Conservation (phyloP, 2,797 vertebrate species). For the Takifugu rubripes region DNA sequence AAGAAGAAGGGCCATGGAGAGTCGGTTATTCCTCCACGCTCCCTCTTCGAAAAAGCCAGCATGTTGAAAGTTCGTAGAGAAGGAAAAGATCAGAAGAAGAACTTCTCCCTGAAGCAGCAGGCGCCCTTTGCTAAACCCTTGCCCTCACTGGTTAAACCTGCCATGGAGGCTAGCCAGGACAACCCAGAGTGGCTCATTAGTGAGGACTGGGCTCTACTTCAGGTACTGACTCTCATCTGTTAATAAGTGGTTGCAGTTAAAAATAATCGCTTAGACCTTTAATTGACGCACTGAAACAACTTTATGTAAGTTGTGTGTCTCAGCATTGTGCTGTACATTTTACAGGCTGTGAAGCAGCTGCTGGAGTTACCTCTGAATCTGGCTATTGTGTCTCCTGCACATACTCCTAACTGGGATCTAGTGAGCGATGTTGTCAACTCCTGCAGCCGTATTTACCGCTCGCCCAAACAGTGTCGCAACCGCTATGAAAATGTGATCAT, state of each 20-base stretch:
- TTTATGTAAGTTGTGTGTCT: neutral
- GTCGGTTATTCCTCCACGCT: constrained; percentile 88
- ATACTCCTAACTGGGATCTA: constrained; percentile 95
- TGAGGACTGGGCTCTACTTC: constrained; percentile 93
- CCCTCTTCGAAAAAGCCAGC: constrained; percentile 89
- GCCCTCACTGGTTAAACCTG: constrained; percentile 86
- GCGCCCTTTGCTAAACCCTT: constrained; percentile 89
- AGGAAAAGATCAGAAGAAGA: constrained; percentile 92
- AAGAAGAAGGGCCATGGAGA: constrained; percentile 93
- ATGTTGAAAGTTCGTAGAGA: constrained; percentile 90
- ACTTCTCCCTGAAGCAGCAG: constrained; percentile 89
- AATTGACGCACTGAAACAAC: neutral
- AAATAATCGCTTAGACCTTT: neutral
- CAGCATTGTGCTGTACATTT: neutral
- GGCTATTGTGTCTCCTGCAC: constrained; percentile 88
- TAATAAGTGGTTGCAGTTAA: too few relatives aligned
- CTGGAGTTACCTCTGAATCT: constrained; percentile 91
- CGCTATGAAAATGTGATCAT: constrained; percentile 94
- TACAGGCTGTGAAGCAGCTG: constrained; percentile 90
- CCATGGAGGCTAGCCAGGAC: constrained; percentile 85
- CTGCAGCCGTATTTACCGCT: constrained; percentile 92
- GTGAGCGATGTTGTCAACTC: constrained; percentile 95
- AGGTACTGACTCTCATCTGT: constrained; percentile 68
- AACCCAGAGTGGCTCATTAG: constrained; percentile 95
- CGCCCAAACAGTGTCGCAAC: constrained; percentile 91